phyloP scores from a whole-genome alignment of 2,888 invertebrate species.

The Sisyra terminalis region DNA sequence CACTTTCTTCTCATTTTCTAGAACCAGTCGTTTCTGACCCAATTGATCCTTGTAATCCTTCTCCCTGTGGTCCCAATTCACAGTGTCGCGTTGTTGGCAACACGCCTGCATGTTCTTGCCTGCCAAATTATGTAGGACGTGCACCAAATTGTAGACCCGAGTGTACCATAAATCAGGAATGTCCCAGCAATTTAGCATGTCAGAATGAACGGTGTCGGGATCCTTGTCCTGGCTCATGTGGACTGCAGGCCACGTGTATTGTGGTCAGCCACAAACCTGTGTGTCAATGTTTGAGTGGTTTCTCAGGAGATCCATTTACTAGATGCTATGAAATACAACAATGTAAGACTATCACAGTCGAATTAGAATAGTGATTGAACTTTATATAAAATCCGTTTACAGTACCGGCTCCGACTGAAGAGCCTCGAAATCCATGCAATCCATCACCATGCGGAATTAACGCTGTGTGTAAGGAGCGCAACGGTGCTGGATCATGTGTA shows the following conservation, averaged over 20 bases:
- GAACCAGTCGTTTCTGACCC: constrained; percentile 21
- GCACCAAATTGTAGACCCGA: constrained; percentile 49
- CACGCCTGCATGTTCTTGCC: constrained; percentile 41
- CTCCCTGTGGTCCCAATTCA: constrained; percentile 46
- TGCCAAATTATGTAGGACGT: constrained; percentile 39
- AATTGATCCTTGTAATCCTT: constrained; percentile 40
- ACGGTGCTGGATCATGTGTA: constrained; percentile 44
- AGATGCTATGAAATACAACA: constrained; percentile 35
- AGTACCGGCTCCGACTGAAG: constrained; percentile 30
- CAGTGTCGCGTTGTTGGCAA: constrained; percentile 37
- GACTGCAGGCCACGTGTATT: constrained; percentile 53
- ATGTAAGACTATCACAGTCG: constrained; percentile 28
- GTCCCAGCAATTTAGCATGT: constrained; percentile 58
- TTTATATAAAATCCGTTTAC: constrained; percentile 8
- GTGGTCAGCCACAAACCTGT: constrained; percentile 62
- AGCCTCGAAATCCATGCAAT: constrained; percentile 34
- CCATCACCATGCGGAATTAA: constrained; percentile 53
- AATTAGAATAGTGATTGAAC: background rate
- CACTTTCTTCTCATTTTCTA: constrained; percentile 18
- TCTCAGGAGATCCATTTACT: constrained; percentile 46
- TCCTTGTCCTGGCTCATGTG: constrained; percentile 66
- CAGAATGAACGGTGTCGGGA: constrained; percentile 61
- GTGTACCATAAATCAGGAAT: constrained; percentile 54
- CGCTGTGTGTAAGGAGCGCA: constrained; percentile 44
- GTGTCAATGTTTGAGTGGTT: constrained; percentile 58